Evolutionary conservation across 2,888 invertebrate species (phyloP).

Genomic region (Melikaiella ostensackeni): DNA sequence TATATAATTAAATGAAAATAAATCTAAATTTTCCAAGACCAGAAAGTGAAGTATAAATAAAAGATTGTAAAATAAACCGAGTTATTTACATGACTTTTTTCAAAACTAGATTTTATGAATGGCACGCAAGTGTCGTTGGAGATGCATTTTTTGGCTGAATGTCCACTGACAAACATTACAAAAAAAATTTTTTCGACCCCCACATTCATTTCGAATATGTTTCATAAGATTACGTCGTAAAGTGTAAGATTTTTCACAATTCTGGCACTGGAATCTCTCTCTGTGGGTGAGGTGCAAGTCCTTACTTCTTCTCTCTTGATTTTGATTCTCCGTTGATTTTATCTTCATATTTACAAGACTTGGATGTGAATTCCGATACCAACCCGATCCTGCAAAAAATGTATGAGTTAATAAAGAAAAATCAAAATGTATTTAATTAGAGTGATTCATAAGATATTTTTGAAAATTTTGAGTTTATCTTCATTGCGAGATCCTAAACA

Average conservation of each 20-base stretch:
- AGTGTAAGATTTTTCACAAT: slow-evolving; percentile 67
- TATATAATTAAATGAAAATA: neutral
- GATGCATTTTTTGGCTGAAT: slow-evolving; percentile 72
- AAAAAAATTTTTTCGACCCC: slow-evolving; percentile 70
- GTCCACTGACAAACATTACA: slow-evolving; percentile 70
- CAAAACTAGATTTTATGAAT: slow-evolving; percentile 64
- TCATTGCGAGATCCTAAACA: too few species aligned
- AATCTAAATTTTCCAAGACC: too few species aligned
- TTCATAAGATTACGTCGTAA: slow-evolving; percentile 65
- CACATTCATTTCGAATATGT: slow-evolving; percentile 75
- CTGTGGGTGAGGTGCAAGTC: neutral
- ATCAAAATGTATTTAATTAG: too few species aligned
- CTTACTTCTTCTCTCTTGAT: slow-evolving; percentile 14
- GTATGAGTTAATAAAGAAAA: neutral
- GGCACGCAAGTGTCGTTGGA: slow-evolving; percentile 71
- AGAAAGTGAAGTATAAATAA: neutral
- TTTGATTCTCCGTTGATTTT: neutral
- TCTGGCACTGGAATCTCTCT: slow-evolving; percentile 54
- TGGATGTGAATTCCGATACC: neutral
- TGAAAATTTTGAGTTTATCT: neutral
- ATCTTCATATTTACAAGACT: neutral
- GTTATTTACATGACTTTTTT: neutral
- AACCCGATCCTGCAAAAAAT: neutral
- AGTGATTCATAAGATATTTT: neutral
- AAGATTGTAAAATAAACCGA: too few species aligned